phyloP scores from a whole-genome alignment of 1,140 invertebrate species.

The Dysdera silvatica region DNA sequence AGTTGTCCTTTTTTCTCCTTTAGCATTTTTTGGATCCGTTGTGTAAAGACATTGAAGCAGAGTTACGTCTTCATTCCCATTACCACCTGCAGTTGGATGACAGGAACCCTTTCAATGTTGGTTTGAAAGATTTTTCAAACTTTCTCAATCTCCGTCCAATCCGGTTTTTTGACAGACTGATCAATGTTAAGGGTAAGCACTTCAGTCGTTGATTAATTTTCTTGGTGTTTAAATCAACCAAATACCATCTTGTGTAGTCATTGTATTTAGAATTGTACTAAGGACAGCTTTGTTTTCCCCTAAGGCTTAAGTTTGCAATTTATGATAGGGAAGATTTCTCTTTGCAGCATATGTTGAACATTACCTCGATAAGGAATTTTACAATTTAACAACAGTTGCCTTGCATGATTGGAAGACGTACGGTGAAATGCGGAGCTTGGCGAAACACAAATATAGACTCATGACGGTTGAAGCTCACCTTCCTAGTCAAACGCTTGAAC shows the following conservation, averaged over 20 bases:
- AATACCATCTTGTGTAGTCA: neutral
- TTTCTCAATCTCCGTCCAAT: slow-evolving; percentile 51
- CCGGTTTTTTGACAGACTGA: slow-evolving; percentile 45
- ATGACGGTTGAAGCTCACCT: slow-evolving; percentile 79
- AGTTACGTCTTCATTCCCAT: slow-evolving; percentile 80
- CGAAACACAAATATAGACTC: slow-evolving; percentile 73
- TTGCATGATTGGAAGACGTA: slow-evolving; percentile 97
- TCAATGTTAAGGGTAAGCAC: slow-evolving; percentile 45
- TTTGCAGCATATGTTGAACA: slow-evolving; percentile 64
- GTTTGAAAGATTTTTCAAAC: slow-evolving; percentile 48
- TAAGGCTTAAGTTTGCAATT: neutral
- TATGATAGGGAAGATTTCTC: neutral
- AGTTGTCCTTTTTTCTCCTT: slow-evolving; percentile 14
- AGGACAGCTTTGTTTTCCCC: neutral
- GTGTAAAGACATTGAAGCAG: slow-evolving; percentile 80
- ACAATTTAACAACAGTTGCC: slow-evolving; percentile 94
- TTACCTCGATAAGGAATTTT: slow-evolving; percentile 90
- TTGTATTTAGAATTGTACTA: neutral
- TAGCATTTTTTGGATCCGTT: slow-evolving; percentile 59
- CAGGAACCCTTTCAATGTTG: slow-evolving; percentile 62
- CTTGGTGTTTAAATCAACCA: neutral
- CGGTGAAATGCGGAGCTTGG: slow-evolving; percentile 89
- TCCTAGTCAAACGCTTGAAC: slow-evolving; percentile 92
- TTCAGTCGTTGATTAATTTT: neutral
- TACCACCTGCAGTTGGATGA: slow-evolving; percentile 77